Evolutionary conservation across 1,140 invertebrate species (phyloP), one percentile per base, ranked within the genome.

Genomic region (Ridgeia piscesae): DNA sequence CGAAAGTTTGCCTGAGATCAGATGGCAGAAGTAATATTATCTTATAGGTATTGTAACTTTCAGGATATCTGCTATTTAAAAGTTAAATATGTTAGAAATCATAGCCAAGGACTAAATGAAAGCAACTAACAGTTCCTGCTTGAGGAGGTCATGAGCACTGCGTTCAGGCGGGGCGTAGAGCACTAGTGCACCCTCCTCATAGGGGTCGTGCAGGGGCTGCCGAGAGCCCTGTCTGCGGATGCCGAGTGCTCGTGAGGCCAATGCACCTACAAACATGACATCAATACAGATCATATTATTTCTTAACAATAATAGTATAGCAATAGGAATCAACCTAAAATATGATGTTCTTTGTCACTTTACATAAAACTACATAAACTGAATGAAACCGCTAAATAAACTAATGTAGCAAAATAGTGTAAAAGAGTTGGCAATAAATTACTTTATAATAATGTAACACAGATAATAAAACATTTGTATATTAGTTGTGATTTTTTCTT

Each of bases 181-280:
- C 33, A 99, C 97, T 4, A 99, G 96, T 0, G 99, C 99, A 95
- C 98, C 98, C 35, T 99, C 98, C 94, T 98, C 99, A 94, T 98
- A 97, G 0, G 99, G 99, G 96, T 99, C 99, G 95, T 99, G 98
- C 27, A 99, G 96, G 0, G 99, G 96, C 93, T 97, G 97, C 94
- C 97, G 96, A 1, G 97, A 96, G 33, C 97, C 97, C 94, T 97
- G 96, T 88, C 98, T 96, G 91, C 97, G 96, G 89, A 98, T 96
- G 0, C 98, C 98, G 14, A 99, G 95, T 48, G 97, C 97, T 95
- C 97, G 97, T 35, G 95, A 94, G 11, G 50, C 94, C 97, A 97
- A 77, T 33, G 93, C 50, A 11, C 0, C 97, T 96, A 34, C 58
- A 92, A 33, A 35, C 34, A 31, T 0, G 58, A 14, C 6, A 77